phyloP scores from a whole-genome alignment of 2,113 vertebrate species.

The Eleginops maclovinus region DNA sequence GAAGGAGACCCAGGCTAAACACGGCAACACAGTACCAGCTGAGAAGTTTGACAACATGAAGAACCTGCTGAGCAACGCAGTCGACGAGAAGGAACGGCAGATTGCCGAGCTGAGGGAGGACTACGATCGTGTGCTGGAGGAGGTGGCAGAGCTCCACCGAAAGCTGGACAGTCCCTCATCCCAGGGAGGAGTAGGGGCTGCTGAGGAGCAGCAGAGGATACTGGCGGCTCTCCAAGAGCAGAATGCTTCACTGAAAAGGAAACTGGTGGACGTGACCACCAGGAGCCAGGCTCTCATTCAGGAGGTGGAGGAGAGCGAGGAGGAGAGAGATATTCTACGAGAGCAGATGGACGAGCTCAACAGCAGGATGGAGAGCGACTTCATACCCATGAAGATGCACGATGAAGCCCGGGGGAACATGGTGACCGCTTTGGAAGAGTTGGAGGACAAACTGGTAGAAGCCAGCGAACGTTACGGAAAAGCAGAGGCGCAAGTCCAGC shows the following conservation, averaged over 20 bases:
- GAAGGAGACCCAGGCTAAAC: constrained; percentile 79
- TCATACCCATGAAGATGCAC: constrained; percentile 85
- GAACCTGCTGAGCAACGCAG: constrained; percentile 86
- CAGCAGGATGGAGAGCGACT: constrained; percentile 86
- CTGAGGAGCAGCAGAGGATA: constrained; percentile 86
- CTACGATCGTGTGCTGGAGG: constrained; percentile 83
- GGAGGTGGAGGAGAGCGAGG: constrained; percentile 84
- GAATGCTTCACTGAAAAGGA: constrained; percentile 82
- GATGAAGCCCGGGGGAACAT: constrained; percentile 88
- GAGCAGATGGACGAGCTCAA: constrained; percentile 88
- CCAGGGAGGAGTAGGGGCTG: constrained; percentile 63
- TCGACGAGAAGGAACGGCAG: constrained; percentile 89
- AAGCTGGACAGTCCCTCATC: constrained; percentile 79
- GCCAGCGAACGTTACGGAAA: constrained; percentile 83
- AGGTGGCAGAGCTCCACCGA: constrained; percentile 85
- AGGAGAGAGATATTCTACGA: constrained; percentile 85
- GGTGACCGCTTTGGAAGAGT: constrained; percentile 82
- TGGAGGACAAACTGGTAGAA: constrained; percentile 90
- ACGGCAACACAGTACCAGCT: constrained; percentile 78
- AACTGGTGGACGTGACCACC: constrained; percentile 83
- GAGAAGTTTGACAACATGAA: constrained; percentile 94
- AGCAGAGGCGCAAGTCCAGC: constrained; percentile 86
- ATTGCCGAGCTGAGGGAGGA: constrained; percentile 86
- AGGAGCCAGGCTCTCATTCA: constrained; percentile 88
- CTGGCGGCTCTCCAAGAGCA: constrained; percentile 84